Conservation (phyloP, 2,797 vertebrate genomes). For the Pipistrellus nathusii region DNA sequence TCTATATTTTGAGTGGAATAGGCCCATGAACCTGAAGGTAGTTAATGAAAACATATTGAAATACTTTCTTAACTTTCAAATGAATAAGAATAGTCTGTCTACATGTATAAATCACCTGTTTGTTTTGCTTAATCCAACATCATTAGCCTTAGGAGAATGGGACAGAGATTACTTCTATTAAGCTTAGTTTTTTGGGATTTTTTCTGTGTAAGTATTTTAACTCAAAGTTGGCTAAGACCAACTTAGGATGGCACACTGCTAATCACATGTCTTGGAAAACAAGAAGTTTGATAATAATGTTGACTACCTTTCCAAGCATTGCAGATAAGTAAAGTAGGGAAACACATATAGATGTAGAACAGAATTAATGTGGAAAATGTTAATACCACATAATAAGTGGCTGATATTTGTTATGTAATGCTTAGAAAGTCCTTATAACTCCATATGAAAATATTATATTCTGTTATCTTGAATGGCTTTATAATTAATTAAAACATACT, state of each 20-base stretch:
- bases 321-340: background rate
- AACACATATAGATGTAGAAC: background rate
- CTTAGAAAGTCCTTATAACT: background rate
- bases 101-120: background rate
- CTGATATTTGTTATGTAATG: background rate
- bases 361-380: constrained; percentile 21
- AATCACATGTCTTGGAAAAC: background rate
- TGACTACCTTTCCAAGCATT: background rate
- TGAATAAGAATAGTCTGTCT: background rate
- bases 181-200: background rate
- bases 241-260: background rate
- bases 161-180: background rate
- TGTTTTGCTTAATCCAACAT: background rate
- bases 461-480: background rate
- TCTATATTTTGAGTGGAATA: background rate
- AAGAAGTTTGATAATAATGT: background rate
- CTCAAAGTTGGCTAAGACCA: background rate
- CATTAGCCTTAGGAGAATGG: background rate
- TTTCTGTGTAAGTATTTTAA: constrained; percentile 35
- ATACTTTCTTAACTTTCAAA: constrained; percentile 1
- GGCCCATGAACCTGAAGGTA: background rate
- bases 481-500: background rate
- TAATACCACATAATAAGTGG: background rate
- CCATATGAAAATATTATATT: background rate
- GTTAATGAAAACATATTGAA: background rate